Conservation (phyloP, 2,888 invertebrate species). For the Cephalotes varians region DNA sequence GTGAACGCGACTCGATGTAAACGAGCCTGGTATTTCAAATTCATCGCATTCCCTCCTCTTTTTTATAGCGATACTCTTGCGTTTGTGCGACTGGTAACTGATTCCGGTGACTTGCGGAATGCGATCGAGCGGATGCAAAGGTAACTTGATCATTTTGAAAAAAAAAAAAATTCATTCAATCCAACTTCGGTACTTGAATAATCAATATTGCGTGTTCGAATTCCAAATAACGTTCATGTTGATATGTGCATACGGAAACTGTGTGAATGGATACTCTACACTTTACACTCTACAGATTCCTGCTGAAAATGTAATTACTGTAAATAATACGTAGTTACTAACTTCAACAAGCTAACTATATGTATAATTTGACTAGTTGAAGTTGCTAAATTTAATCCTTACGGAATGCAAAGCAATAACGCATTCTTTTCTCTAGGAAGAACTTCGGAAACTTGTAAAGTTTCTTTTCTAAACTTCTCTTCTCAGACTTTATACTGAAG, state of each 20-base stretch:
- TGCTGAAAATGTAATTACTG: background rate
- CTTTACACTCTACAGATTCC: background rate
- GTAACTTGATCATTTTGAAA: slow-evolving; percentile 34
- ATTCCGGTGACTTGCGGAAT: slow-evolving; percentile 37
- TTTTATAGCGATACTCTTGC: slow-evolving; percentile 11
- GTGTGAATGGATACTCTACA: no score
- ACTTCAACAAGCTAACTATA: no score
- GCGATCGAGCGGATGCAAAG: slow-evolving; percentile 12
- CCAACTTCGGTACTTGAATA: background rate
- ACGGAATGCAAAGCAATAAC: background rate
- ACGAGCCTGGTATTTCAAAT: slow-evolving; percentile 36
- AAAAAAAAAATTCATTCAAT: slow-evolving; percentile 7
- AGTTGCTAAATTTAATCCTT: slow-evolving; percentile 20
- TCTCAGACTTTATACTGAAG: background rate
- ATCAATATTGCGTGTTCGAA: background rate
- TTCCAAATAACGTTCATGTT: background rate
- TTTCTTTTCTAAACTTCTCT: slow-evolving; percentile 5
- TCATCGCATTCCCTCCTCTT: slow-evolving; percentile 5
- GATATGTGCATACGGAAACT: background rate
- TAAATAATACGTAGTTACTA: background rate
- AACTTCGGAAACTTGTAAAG: slow-evolving; percentile 2
- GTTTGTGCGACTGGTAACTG: slow-evolving; percentile 21
- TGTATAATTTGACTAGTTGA: background rate
- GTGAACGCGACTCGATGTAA: background rate
- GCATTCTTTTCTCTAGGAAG: background rate